phyloP scores from a whole-genome alignment of 1,140 invertebrate species.

The Pseudomyrmex gracilis region DNA sequence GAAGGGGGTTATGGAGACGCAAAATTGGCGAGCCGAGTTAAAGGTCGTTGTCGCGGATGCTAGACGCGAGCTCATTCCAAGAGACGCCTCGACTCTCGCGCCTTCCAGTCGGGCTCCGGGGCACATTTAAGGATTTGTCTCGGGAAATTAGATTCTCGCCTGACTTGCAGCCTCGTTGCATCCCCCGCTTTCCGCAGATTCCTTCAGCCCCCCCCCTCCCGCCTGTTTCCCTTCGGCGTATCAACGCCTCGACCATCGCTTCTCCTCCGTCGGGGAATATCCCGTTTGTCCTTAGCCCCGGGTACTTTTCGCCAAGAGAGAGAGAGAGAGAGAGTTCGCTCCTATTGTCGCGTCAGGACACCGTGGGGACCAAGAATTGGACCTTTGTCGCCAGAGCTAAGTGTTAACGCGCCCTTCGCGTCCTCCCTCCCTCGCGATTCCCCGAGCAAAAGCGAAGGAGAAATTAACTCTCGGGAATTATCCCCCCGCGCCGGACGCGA shows the following conservation, averaged over 20 bases:
- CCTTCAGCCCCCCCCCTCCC: constrained; percentile 56
- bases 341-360: constrained; percentile 79
- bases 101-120: constrained; percentile 78
- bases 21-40: constrained; percentile 75
- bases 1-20: constrained; percentile 67
- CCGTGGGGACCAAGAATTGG: constrained; percentile 78
- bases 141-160: constrained; percentile 85
- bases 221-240: constrained; percentile 66
- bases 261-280: constrained; percentile 68
- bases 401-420: constrained; percentile 80
- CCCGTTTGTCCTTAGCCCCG: constrained; percentile 70
- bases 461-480: constrained; percentile 83
- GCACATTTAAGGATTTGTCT: constrained; percentile 85
- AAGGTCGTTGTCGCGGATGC: constrained; percentile 70
- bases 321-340: constrained; percentile 63
- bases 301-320: constrained; percentile 77
- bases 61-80: constrained; percentile 77
- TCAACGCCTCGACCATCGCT: constrained; percentile 61
- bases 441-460: constrained; percentile 66
- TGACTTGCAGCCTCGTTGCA: constrained; percentile 81
- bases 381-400: constrained; percentile 80
- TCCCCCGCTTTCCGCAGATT: constrained; percentile 68
- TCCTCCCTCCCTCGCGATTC: constrained; percentile 33
- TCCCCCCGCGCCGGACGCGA: constrained; percentile 61
- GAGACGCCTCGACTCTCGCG: constrained; percentile 69